A percentile compares a stretch with the other conserved stretches of the same genome.
Evolutionary conservation across 2,888 invertebrate species (phyloP).

Genomic region (Caradrina kadenii): DNA sequence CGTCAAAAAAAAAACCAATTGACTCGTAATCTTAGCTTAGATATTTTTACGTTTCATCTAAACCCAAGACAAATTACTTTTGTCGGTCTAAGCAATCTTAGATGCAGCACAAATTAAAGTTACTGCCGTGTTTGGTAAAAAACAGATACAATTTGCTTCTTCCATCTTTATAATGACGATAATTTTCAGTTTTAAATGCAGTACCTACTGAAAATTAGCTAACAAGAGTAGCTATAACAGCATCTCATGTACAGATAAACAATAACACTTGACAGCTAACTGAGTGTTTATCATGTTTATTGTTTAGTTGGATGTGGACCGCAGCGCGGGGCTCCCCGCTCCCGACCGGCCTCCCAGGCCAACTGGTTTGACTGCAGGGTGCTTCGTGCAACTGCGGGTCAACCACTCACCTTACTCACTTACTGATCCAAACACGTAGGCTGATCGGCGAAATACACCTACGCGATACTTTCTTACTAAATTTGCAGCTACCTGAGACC

Average conservation of each 20-base stretch:
- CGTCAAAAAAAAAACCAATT: constrained; percentile 12
- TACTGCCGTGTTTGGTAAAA: background rate
- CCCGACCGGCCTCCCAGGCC: constrained; percentile 69
- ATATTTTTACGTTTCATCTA: background rate
- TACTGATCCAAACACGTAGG: constrained; percentile 83
- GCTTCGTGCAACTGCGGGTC: constrained; percentile 78
- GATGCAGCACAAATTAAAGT: background rate
- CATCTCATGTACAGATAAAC: constrained; percentile 11
- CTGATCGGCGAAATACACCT: constrained; percentile 82
- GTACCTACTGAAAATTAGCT: background rate
- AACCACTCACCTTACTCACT: constrained; percentile 83
- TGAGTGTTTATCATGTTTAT: constrained; percentile 71
- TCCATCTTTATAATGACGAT: background rate
- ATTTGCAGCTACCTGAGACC: constrained; percentile 65
- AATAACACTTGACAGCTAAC: constrained; percentile 36
- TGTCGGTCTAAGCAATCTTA: background rate
- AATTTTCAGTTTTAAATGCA: background rate
- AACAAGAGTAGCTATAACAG: background rate
- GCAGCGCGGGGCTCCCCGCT: constrained; percentile 63
- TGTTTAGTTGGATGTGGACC: constrained; percentile 73
- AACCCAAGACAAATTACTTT: background rate
- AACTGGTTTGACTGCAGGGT: constrained; percentile 85
- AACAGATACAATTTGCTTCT: background rate
- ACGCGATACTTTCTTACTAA: constrained; percentile 78
- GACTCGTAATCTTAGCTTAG: constrained; percentile 1